Evolutionary conservation across 2,888 invertebrate genomes (phyloP), one percentile per base, ranked within the genome.

Genomic region (Drosophila multiciliata): DNA sequence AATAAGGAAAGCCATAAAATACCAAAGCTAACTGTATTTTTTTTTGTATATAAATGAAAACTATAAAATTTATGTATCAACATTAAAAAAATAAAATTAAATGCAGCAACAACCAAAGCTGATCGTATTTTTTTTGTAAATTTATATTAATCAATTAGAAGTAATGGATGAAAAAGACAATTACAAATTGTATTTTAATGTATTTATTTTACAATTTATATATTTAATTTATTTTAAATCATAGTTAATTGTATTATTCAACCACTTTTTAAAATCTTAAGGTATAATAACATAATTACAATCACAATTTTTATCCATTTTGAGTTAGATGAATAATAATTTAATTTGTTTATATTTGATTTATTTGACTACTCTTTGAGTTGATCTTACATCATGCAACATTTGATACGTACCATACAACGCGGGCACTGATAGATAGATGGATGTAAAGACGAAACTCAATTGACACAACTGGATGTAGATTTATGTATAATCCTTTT

Each of bases 391-490:
- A 71, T 69, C 71, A 71, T 64, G 42, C 29, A 7, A 58, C 23
- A 5, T 52, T 33, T 7, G 7, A 52, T 70, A 88, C 88, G 62
- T 75, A 89, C 89, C 89, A 87, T 86, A 77, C 76, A 83, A 78
- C 52, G 68, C 68, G 54, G 71, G 68, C 68, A 35, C 49, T 40
- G 17, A 32, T 32, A 54, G 29, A 58, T 54, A 8, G 15, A 8
- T 17, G 2, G 15, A 8, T 17, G 1, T 23, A 23, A 35, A 59
- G 50, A 45, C 61, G 12, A 45, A 60, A 38, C 48, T 42, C 32
- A 45, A 50, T 33, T 55, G 38, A 23, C 35, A 26, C 12, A 23
- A 45, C 52, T 42, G 40, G 2, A 8, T 26, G 35, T 6, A 12
- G 12, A 40, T 65, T 15, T 48, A 5, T 49, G 17, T 23, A 45